These are phyloP conservation scores for Umimayanthus kanabou DNA, from an alignment of 92 coral and sea anemone genomes.

Conservation along the genomic window DNA sequence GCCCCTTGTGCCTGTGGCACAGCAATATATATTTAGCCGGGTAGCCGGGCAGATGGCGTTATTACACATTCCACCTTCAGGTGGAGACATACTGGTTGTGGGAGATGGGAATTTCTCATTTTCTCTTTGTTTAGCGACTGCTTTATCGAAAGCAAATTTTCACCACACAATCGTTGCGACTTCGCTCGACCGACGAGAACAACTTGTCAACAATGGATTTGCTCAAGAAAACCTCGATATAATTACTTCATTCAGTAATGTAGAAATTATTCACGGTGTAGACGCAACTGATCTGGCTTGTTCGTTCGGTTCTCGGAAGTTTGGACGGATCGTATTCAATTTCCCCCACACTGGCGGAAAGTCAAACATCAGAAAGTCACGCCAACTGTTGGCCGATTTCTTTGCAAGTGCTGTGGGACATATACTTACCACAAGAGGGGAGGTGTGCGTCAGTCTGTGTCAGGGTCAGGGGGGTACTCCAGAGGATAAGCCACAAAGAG, in stretches of 20 bases:
- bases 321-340: conserved; percentile 86
- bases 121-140: conserved; percentile 74
- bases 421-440: conserved; percentile 66
- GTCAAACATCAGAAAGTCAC: conserved; percentile 82
- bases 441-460: conserved; percentile 90
- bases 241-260: conserved; percentile 54
- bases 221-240: conserved; percentile 71
- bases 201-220: conserved; percentile 60
- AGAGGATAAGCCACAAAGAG: conserved; percentile 74
- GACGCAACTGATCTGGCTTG: conserved; percentile 83
- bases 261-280: conserved; percentile 76
- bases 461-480: conserved; percentile 99
- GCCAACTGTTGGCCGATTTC: conserved; percentile 79
- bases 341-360: conserved; percentile 97
- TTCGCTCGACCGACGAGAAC: conserved; percentile 74
- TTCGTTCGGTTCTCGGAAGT: conserved; percentile 57
- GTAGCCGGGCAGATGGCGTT: conserved; percentile 57
- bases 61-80: conserved; percentile 57
- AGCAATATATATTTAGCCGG: not conserved
- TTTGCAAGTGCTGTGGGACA: conserved; percentile 79
- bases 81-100: conserved; percentile 76
- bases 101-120: conserved; percentile 99
- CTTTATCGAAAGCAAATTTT: conserved; percentile 37
- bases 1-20: no score
- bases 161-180: conserved; percentile 70